Conservation (phyloP, 2,113 vertebrate genomes). For the Gallinago jamesoni region DNA sequence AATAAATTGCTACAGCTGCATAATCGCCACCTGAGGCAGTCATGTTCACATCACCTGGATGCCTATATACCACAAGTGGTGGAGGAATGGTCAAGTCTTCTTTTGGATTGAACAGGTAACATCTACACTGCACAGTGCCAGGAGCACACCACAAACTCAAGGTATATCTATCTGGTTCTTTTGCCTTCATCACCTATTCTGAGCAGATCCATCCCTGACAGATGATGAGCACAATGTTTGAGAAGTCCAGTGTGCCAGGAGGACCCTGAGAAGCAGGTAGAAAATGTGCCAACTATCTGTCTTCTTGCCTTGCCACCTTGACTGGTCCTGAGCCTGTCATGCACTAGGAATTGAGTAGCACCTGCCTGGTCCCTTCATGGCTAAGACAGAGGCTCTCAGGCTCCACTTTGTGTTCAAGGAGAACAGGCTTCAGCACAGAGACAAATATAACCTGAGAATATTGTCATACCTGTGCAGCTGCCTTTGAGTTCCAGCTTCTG, state of each 20-base stretch:
- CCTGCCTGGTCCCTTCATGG: not conserved
- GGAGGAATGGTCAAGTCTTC: not conserved
- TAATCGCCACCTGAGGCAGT: not conserved
- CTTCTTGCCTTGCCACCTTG: not conserved
- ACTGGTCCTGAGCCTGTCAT: not conserved
- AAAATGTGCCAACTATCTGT: not conserved
- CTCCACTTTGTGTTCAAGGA: not conserved
- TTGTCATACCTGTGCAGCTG: not conserved
- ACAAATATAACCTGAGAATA: not conserved
- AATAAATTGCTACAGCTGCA: not conserved
- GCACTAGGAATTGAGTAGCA: not conserved
- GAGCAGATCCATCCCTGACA: not conserved
- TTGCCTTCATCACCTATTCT: not conserved
- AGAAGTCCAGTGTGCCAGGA: not conserved
- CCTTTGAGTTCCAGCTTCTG: not conserved
- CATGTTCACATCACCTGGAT: not conserved
- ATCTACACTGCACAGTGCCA: not conserved
- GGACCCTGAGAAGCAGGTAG: not conserved
- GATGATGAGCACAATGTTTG: not conserved
- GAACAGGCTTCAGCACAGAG: not conserved
- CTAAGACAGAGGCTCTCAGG: not conserved
- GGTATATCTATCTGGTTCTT: not conserved
- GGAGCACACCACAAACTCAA: not conserved
- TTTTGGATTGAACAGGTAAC: not conserved
- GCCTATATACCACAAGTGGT: not conserved